These are phyloP conservation scores for Phoxinus dragarum DNA, from an alignment of 2,797 vertebrate genomes.

Conservation along the genomic window DNA sequence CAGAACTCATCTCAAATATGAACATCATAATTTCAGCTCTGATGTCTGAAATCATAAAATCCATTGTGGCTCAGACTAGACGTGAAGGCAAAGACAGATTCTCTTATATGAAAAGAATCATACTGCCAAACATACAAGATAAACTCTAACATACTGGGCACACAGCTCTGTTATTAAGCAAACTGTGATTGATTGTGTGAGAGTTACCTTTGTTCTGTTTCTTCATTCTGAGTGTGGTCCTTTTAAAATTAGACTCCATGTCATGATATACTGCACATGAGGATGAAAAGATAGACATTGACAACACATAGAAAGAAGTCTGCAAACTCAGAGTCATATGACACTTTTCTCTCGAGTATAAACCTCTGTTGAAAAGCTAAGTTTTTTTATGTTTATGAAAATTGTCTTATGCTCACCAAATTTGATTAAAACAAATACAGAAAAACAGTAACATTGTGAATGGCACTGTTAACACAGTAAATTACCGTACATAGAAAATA, in stretches of 20 bases:
- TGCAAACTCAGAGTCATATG: neutral
- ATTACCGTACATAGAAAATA: neutral
- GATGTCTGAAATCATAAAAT: neutral
- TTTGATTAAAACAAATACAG: neutral
- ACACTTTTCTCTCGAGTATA: neutral
- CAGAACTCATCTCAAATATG: neutral
- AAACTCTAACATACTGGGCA: neutral
- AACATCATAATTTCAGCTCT: neutral
- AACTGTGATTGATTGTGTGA: neutral
- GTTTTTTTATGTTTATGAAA: neutral
- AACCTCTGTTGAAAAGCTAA: neutral
- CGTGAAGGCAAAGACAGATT: neutral
- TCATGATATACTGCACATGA: slow-evolving; percentile 86
- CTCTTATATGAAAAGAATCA: neutral
- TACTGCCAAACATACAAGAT: neutral
- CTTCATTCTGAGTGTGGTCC: slow-evolving; percentile 85
- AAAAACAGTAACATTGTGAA: neutral
- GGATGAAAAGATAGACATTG: slow-evolving; percentile 36
- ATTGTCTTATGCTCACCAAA: neutral
- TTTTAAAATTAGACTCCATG: slow-evolving; percentile 82
- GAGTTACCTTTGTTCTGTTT: slow-evolving; percentile 84
- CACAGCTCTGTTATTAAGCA: neutral
- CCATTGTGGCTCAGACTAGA: neutral
- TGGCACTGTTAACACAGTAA: too few species aligned
- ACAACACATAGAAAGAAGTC: neutral